These are phyloP conservation scores for Xenopus petersii DNA, from an alignment of 2,797 vertebrate genomes.

Conservation along the genomic window DNA sequence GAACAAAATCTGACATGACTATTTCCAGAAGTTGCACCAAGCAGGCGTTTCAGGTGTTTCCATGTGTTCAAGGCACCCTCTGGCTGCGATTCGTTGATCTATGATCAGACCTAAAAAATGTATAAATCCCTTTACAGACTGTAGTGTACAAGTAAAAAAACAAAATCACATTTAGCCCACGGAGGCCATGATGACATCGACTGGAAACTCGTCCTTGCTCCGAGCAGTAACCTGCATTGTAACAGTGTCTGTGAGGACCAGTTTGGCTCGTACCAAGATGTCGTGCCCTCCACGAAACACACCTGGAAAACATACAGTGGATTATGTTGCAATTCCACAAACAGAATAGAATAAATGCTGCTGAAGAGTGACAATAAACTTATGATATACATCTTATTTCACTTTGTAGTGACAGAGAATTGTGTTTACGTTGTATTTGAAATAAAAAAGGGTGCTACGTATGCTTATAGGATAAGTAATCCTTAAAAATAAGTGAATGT, in stretches of 20 bases:
- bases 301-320: conserved; percentile 55
- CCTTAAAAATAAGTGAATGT: too few relatives aligned
- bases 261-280: conserved; percentile 68
- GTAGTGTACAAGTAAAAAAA: neutral
- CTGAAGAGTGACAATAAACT: too few relatives aligned
- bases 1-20: conserved; percentile 5
- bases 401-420: too few relatives aligned
- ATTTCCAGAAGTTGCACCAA: conserved; percentile 5
- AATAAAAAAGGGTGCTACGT: too few relatives aligned
- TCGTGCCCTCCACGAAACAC: conserved; percentile 75
- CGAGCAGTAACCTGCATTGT: conserved; percentile 77
- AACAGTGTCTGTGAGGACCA: conserved; percentile 70
- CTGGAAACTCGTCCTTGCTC: conserved; percentile 68
- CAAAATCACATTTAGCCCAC: conserved; percentile 61
- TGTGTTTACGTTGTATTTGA: too few relatives aligned
- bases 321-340: too few relatives aligned
- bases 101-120: neutral
- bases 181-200: conserved; percentile 70
- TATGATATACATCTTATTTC: too few relatives aligned
- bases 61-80: conserved; percentile 21
- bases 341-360: too few relatives aligned
- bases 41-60: conserved; percentile 16
- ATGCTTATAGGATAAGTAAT: too few relatives aligned
- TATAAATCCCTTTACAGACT: conserved; percentile 9
- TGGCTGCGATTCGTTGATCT: neutral